phyloP scores from a whole-genome alignment of 2,113 vertebrate genomes.

The Ia io region DNA sequence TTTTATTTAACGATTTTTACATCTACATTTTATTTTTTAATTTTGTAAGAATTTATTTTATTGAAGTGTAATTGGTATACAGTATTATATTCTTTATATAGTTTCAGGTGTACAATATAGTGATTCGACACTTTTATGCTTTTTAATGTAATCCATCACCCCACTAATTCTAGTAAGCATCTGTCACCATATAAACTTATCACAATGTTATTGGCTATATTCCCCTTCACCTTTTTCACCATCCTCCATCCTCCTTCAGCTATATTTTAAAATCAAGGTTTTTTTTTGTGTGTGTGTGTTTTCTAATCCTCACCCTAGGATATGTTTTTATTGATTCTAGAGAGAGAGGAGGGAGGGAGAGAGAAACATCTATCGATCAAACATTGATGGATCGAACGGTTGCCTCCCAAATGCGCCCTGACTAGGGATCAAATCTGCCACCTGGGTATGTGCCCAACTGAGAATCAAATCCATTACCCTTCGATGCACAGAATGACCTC shows the following conservation, averaged over 20 bases:
- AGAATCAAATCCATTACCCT: too few species aligned
- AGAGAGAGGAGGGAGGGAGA: too few species aligned
- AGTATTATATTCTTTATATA: neutral
- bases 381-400: too few species aligned
- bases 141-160: neutral
- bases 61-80: neutral
- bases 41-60: neutral
- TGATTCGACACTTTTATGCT: neutral
- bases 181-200: neutral
- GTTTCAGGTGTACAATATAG: neutral
- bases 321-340: too few species aligned
- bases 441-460: too few species aligned
- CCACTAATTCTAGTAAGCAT: neutral
- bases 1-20: neutral
- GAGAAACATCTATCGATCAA: too few species aligned
- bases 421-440: too few species aligned
- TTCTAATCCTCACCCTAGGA: too few species aligned
- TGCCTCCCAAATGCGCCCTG: too few species aligned
- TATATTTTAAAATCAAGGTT: neutral
- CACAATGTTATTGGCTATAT: neutral
- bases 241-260: neutral
- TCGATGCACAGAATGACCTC: too few species aligned
- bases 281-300: too few species aligned
- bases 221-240: neutral
- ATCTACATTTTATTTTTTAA: neutral